Conservation (phyloP, 2,797 vertebrate genomes). For the Ctenosaura bakeri region DNA sequence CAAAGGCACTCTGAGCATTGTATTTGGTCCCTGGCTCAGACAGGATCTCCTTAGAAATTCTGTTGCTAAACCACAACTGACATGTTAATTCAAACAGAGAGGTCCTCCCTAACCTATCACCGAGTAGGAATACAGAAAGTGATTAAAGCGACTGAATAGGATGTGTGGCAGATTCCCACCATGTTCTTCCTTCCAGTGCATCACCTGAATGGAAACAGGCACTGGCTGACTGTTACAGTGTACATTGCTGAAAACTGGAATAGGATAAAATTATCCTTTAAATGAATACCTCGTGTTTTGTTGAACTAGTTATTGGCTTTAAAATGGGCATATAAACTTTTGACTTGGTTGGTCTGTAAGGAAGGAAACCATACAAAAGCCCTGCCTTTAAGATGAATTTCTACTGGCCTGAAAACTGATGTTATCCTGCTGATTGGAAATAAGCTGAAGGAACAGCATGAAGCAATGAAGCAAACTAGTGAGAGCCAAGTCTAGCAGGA, state of each 20-base stretch:
- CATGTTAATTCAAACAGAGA: slow-evolving; percentile 16
- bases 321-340: slow-evolving; percentile 5
- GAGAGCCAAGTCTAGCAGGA: not conserved
- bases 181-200: too few species aligned
- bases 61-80: not conserved
- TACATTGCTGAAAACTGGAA: not conserved
- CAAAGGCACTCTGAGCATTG: slow-evolving; percentile 2
- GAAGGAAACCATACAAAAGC: not conserved
- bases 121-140: not conserved
- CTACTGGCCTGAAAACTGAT: slow-evolving; percentile 22
- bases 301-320: not conserved
- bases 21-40: not conserved
- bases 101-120: not conserved
- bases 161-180: not conserved
- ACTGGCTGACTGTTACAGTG: not conserved
- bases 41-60: not conserved
- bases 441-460: not conserved
- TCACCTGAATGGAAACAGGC: not conserved
- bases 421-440: not conserved
- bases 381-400: slow-evolving; percentile 5
- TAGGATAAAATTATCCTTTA: not conserved
- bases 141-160: not conserved
- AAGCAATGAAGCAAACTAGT: not conserved
- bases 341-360: not conserved
- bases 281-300: not conserved